A percentile compares a stretch with the other conserved stretches of the same genome.
Evolutionary conservation across 2,113 vertebrate genomes (phyloP).

Genomic region (Sturnira hondurensis): DNA sequence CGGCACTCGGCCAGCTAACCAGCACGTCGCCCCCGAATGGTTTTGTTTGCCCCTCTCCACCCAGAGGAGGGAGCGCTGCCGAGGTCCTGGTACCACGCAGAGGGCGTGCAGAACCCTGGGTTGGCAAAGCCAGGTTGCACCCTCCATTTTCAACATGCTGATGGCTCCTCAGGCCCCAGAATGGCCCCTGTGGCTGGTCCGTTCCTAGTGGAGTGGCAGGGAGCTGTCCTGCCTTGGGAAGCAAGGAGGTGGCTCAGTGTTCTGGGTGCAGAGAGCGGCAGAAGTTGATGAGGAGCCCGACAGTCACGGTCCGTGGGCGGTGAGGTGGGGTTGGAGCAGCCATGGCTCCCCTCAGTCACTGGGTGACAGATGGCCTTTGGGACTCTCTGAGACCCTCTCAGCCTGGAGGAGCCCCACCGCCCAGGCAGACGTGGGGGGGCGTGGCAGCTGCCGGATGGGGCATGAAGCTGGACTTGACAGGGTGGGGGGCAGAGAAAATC

Average conservation of each 20-base stretch:
- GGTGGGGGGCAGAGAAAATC: neutral
- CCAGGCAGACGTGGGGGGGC: accelerated
- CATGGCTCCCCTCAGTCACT: accelerated
- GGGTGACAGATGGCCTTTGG: neutral
- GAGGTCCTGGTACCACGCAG: accelerated
- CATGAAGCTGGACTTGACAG: accelerated
- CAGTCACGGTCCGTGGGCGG: neutral
- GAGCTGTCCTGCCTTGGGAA: neutral
- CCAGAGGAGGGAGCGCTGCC: neutral
- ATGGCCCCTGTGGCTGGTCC: neutral
- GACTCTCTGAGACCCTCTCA: neutral
- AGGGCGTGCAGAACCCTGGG: accelerated
- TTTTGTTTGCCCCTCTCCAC: neutral
- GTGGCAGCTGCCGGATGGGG: neutral
- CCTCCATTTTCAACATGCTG: neutral
- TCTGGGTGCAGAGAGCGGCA: neutral
- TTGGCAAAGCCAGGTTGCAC: neutral
- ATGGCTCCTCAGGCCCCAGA: accelerated
- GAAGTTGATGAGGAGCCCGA: neutral
- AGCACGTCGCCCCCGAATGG: neutral
- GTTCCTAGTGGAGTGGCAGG: neutral
- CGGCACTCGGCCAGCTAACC: neutral
- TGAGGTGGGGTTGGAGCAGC: neutral
- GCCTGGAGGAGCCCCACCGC: accelerated
- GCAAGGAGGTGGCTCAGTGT: accelerated